phyloP scores from a whole-genome alignment of 2,888 invertebrate species.

The Ashinkailepas kermadecensis region DNA sequence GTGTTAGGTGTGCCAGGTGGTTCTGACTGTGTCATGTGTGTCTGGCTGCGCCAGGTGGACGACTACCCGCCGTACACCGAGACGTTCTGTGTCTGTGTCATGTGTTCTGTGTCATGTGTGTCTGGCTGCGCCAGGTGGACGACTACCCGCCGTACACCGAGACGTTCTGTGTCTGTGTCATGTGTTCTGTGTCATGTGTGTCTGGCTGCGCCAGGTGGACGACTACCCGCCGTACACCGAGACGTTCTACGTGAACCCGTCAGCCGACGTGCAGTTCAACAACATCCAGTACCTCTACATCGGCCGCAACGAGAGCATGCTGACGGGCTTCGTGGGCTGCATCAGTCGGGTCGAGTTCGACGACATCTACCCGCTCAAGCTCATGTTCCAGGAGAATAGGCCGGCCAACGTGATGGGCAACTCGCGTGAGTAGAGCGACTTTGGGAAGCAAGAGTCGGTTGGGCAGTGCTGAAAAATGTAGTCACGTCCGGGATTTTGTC shows the following conservation, averaged over 20 bases:
- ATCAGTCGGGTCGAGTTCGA: conserved; percentile 93
- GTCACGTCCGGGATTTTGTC: too few species aligned
- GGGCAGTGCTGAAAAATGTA: background rate
- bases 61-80: too few species aligned
- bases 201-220: conserved; percentile 53
- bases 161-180: conserved; percentile 53
- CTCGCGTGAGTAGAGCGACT: background rate
- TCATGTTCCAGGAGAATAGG: conserved; percentile 89
- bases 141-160: conserved; percentile 77
- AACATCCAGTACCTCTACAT: conserved; percentile 95
- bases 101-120: too few species aligned
- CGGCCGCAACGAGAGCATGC: conserved; percentile 84
- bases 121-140: conserved; percentile 53
- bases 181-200: too few species aligned
- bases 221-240: conserved; percentile 77
- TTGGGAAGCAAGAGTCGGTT: background rate
- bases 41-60: too few species aligned
- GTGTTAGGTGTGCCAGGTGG: too few species aligned
- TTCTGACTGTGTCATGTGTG: too few species aligned
- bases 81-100: too few species aligned
- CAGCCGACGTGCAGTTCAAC: conserved; percentile 94
- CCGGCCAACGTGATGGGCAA: conserved; percentile 63
- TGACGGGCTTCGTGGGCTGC: conserved; percentile 87
- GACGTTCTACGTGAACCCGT: conserved; percentile 75
- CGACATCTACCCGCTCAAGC: conserved; percentile 90